Conservation (phyloP, 2,888 invertebrate genomes). For the Lamellibrachia satsuma region DNA sequence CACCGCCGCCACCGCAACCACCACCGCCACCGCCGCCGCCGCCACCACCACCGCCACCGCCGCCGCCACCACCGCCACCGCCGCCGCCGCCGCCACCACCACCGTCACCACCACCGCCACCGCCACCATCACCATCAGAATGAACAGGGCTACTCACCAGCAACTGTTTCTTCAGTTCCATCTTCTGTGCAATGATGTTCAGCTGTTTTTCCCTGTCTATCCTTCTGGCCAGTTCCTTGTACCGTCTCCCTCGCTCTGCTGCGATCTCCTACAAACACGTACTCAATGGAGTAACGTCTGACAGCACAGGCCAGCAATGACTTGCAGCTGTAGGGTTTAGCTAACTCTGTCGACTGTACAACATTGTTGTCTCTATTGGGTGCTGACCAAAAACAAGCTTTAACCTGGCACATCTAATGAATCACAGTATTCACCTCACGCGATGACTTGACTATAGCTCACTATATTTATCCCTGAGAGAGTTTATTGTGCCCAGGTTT, state of each 20-base stretch:
- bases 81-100: too few species aligned
- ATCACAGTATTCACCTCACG: background rate
- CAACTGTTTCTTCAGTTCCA: slow-evolving; percentile 59
- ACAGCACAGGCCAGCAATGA: background rate
- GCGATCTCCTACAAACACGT: slow-evolving; percentile 46
- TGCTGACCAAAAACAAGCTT: background rate
- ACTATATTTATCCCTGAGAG: background rate
- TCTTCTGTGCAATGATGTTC: slow-evolving; percentile 57
- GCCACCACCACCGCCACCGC: too few species aligned
- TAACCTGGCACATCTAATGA: background rate
- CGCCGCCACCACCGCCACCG: too few species aligned
- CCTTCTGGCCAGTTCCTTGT: slow-evolving; percentile 58
- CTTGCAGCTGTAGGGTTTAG: background rate
- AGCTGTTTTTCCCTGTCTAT: slow-evolving; percentile 62
- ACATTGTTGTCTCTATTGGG: background rate
- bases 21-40: too few species aligned
- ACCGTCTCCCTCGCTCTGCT: slow-evolving; percentile 50
- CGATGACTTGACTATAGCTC: background rate
- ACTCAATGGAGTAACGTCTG: background rate
- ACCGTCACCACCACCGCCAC: background rate
- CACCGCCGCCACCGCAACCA: too few species aligned
- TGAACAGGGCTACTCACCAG: slow-evolving; percentile 44
- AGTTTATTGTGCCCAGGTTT: background rate
- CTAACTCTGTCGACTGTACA: background rate
- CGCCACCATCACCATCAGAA: background rate